Conservation (phyloP, 92 coral and sea anemone species). For the Epizoanthus scotinus region DNA sequence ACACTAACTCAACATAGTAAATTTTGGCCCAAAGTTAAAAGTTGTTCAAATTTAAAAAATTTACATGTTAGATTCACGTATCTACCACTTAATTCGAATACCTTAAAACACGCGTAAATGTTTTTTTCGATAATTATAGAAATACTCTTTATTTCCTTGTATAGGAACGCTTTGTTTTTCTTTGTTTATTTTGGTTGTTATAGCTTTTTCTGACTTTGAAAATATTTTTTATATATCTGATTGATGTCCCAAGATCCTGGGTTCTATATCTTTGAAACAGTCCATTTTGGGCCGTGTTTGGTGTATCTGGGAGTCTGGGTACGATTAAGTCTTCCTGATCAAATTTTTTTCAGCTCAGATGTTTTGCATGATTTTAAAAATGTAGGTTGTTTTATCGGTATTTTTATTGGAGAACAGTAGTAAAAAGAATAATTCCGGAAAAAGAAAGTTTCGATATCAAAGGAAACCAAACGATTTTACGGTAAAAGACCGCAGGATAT, state of each 20-base stretch:
- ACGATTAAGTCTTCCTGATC: not conserved
- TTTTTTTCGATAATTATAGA: not conserved
- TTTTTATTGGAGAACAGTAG: not conserved
- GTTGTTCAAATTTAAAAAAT: not conserved
- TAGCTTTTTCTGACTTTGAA: not conserved
- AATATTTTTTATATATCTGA: not conserved
- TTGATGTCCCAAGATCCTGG: conserved; percentile 1
- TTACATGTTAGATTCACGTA: conserved; percentile 4
- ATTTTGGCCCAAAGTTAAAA: not conserved
- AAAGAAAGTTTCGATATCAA: conserved; percentile 42
- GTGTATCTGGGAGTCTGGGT: conserved; percentile 20
- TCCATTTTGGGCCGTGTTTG: conserved; percentile 18
- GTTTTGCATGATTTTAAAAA: not conserved
- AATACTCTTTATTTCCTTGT: conserved; percentile 14
- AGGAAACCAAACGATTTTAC: conserved; percentile 34
- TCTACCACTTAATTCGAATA: not conserved
- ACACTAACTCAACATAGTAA: too few relatives aligned
- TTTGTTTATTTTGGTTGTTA: too few relatives aligned
- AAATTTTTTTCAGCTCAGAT: not conserved
- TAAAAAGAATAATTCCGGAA: conserved; percentile 21
- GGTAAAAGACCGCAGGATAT: conserved; percentile 32
- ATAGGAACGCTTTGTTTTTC: conserved; percentile 14
- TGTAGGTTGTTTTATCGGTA: not conserved
- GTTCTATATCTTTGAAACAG: conserved; percentile 6
- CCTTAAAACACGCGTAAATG: not conserved